Base-by-base conservation (phyloP, 2,888 invertebrate genomes). In the Cheilosia scutellata region DNA sequence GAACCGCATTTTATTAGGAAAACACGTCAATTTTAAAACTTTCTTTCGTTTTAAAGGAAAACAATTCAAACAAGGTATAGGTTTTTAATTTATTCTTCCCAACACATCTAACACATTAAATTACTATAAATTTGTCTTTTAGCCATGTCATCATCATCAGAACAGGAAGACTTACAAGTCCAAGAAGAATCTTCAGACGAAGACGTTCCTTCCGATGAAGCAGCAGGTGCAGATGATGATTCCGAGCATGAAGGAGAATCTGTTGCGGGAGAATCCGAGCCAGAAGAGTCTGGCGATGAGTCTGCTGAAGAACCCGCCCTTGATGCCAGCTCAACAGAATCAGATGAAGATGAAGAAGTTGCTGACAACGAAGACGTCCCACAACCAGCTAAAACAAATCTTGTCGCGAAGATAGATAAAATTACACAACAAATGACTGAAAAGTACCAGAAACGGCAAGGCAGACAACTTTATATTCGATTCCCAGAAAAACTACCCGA, bases 381-480 rank as follows among this genome's bases (percentile, higher is more conserved):
- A 13, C 2, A 27, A 16, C 16, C 16, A 16, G n/a, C 76, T 27
- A 27, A 7, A 13, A 75, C 2, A 49, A 57, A 31, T 0, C 1
- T 0, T 4, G 1, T 53, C 0, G 25, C 29, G 2, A 33, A 6
- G n/a, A 16, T 40, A 13, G 49, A 57, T 0, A 53, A 37, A 53
- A 79, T 90, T 4, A 88, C 88, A 4, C 82, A 89, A 9, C n/a
- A 87, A 40, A 55, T 92, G 0, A 80, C 86, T 5, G 87, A 82
- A 27, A 89, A 88, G 60, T 91, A 91, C 58, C 70, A 88, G 9
- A 88, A 90, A 57, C 70, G 89, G 0, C 89, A 89, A n/a, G 92
- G 91, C 2, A 90, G 88, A 3, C 91, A 91, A 9, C 83, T 91
- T 0, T 91, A 88, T 60, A 87, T 92, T 4, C 89, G 91, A 3